phyloP scores from a whole-genome alignment of 2,113 vertebrate genomes.

The Vimba vimba region DNA sequence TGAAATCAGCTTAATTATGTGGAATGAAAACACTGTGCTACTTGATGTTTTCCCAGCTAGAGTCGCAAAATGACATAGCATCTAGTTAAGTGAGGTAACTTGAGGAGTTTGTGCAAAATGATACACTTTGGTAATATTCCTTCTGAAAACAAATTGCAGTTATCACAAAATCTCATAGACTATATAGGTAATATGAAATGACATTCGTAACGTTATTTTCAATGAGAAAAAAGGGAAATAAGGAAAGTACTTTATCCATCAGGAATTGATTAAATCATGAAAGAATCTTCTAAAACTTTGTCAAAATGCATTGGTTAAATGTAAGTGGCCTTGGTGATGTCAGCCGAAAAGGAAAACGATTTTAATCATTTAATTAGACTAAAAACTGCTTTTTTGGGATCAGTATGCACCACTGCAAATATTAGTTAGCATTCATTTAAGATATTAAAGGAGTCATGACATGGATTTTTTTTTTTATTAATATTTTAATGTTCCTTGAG shows the following conservation, averaged over 20 bases:
- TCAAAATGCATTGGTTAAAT: neutral
- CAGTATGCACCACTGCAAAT: no score
- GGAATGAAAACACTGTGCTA: neutral
- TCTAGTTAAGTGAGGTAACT: neutral
- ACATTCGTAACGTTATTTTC: neutral
- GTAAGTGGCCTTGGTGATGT: neutral
- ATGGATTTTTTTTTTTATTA: no score
- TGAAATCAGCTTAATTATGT: conserved; percentile 23
- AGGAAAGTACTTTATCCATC: neutral
- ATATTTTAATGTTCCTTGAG: no score
- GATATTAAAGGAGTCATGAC: no score
- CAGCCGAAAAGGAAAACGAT: neutral
- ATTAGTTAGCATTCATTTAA: no score
- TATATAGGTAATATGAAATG: neutral
- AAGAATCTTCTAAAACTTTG: neutral
- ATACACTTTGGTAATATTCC: no score
- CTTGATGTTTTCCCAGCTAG: neutral
- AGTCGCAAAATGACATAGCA: neutral
- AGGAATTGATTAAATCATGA: neutral
- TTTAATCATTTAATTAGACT: neutral
- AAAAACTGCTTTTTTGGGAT: neutral
- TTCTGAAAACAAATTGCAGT: neutral
- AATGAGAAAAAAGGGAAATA: neutral
- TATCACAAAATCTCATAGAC: neutral
- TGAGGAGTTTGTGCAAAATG: neutral